Percentiles rank a stretch among this genome's conserved stretches.
Evolutionary conservation across 2,797 vertebrate genomes (phyloP).

Genomic region (Ispidina picta): DNA sequence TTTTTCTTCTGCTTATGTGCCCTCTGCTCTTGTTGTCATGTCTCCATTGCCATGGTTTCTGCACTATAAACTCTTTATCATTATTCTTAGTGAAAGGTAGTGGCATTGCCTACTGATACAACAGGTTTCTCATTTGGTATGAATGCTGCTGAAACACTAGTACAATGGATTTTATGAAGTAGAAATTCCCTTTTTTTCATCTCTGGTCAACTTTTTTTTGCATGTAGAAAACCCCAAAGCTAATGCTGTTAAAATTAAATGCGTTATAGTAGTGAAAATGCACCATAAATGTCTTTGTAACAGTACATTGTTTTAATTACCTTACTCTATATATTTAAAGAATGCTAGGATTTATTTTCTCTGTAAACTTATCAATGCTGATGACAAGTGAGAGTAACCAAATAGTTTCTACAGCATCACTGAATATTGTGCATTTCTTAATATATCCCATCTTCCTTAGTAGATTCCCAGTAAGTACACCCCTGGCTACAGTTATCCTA

Average conservation of each 20-base stretch:
- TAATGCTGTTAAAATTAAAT: background rate
- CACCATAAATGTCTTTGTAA: background rate
- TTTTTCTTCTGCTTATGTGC: background rate
- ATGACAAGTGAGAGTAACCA: background rate
- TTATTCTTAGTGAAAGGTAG: background rate
- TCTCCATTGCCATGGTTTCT: background rate
- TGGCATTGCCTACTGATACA: background rate
- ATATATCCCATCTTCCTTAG: background rate
- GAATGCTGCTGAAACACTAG: background rate
- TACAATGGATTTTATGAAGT: background rate
- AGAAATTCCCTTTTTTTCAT: background rate
- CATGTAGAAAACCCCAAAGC: background rate
- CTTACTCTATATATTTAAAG: background rate
- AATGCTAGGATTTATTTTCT: background rate
- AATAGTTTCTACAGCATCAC: background rate
- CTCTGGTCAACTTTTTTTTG: background rate
- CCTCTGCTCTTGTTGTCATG: background rate
- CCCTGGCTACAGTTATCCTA: constrained; percentile 34
- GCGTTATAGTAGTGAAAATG: background rate
- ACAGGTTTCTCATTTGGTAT: background rate
- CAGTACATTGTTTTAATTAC: background rate
- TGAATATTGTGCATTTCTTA: background rate
- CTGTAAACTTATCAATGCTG: background rate
- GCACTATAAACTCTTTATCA: background rate
- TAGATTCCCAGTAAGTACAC: background rate